Evolutionary conservation across 2,888 invertebrate species (phyloP).

Genomic region (Andrena camellia): DNA sequence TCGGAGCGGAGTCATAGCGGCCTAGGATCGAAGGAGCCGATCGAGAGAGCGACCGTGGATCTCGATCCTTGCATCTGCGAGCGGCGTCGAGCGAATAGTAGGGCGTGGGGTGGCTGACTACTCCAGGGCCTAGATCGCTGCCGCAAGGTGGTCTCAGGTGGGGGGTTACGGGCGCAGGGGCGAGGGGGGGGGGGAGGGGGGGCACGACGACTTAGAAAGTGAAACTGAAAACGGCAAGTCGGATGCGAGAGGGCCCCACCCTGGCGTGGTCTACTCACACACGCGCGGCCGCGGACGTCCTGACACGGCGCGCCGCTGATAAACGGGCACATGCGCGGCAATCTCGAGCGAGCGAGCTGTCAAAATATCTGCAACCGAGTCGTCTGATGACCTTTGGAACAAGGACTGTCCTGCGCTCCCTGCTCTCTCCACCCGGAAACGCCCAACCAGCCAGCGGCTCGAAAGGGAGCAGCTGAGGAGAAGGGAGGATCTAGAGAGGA

Average conservation of each 20-base stretch:
- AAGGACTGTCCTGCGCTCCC: background rate
- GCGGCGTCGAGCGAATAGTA: conserved; percentile 66
- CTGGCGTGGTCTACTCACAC: conserved; percentile 81
- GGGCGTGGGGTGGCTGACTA: conserved; percentile 73
- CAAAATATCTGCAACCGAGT: too few species aligned
- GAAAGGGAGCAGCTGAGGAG: background rate
- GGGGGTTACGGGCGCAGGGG: conserved; percentile 33
- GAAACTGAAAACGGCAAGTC: conserved; percentile 84
- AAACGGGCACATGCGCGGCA: conserved; percentile 10
- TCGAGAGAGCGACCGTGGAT: conserved; percentile 54
- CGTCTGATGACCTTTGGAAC: too few species aligned
- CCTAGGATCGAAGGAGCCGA: conserved; percentile 30
- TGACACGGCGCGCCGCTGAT: conserved; percentile 32
- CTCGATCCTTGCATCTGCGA: conserved; percentile 66
- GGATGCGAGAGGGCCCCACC: conserved; percentile 84
- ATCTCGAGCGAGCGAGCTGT: too few species aligned
- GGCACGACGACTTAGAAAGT: conserved; percentile 84
- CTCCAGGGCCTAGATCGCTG: conserved; percentile 70
- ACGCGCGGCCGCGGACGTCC: conserved; percentile 36
- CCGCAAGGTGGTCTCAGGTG: conserved; percentile 69
- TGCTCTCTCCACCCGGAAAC: background rate
- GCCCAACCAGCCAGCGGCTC: background rate
- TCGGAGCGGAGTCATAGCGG: background rate
- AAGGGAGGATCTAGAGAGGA: background rate
- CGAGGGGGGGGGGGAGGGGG: conserved; percentile 67